phyloP scores from a whole-genome alignment of 2,113 vertebrate genomes.

The Platichthys flesus region DNA sequence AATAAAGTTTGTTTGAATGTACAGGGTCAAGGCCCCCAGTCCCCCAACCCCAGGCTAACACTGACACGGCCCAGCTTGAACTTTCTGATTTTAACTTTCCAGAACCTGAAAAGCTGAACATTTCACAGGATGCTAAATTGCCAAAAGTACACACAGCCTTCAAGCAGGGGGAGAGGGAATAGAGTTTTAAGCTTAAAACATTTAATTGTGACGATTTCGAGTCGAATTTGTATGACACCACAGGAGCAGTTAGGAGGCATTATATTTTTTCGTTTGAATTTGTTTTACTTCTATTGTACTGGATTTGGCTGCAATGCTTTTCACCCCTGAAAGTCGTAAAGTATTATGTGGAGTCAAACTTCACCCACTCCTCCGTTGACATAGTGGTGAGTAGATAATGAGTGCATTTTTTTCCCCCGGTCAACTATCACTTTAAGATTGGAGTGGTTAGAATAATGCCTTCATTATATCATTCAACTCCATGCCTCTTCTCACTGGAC shows the following conservation, averaged over 20 bases:
- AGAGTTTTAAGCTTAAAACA: neutral
- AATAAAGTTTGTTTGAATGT: conserved; percentile 73
- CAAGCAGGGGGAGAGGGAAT: conserved; percentile 37
- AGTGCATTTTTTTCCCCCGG: too few relatives aligned
- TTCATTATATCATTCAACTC: neutral
- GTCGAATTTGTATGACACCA: too few relatives aligned
- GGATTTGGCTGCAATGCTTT: too few relatives aligned
- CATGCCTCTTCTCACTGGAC: conserved; percentile 2
- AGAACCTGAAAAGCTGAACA: conserved; percentile 53
- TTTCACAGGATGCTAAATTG: conserved; percentile 67
- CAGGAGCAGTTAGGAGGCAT: too few relatives aligned
- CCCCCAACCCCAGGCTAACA: conserved; percentile 13
- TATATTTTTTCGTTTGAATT: too few relatives aligned
- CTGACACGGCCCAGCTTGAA: conserved; percentile 36
- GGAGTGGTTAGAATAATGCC: neutral
- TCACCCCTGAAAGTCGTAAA: too few relatives aligned
- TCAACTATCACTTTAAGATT: too few relatives aligned
- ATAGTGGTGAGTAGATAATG: too few relatives aligned
- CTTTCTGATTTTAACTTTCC: conserved; percentile 37
- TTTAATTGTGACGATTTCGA: too few relatives aligned
- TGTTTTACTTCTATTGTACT: too few relatives aligned
- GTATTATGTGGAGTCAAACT: too few relatives aligned
- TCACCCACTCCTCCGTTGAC: too few relatives aligned
- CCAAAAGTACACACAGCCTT: conserved; percentile 52
- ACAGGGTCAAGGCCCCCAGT: conserved; percentile 22